Evolutionary conservation across 2,888 invertebrate species (phyloP).

Genomic region (Drosophila nigricruria): DNA sequence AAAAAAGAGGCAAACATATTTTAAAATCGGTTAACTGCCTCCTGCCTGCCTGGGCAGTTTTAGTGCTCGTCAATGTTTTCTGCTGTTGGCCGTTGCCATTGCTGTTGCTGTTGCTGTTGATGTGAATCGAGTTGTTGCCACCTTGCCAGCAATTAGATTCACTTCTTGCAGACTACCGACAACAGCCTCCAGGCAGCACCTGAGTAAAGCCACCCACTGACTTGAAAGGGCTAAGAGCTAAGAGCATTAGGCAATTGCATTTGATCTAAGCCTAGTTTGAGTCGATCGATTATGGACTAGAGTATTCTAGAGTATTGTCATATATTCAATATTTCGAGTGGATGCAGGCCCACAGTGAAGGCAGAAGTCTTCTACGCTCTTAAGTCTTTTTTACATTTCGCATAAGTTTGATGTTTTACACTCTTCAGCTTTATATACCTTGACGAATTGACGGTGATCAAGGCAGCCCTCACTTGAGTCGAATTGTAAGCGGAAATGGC

Average conservation of each 20-base stretch:
- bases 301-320: not conserved
- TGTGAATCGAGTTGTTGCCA: slow-evolving; percentile 25
- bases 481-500: slow-evolving; percentile 62
- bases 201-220: slow-evolving; percentile 8
- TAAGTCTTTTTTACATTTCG: slow-evolving; percentile 32
- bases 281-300: too few relatives aligned
- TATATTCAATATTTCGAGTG: not conserved
- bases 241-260: not conserved
- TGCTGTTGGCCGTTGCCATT: slow-evolving; percentile 11
- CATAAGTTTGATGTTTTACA: slow-evolving; percentile 30
- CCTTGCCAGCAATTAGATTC: slow-evolving; percentile 49
- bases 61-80: slow-evolving; percentile 48
- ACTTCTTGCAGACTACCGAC: slow-evolving; percentile 48
- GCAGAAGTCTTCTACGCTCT: slow-evolving; percentile 42
- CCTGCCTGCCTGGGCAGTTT: slow-evolving; percentile 45
- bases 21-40: slow-evolving; percentile 80
- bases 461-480: slow-evolving; percentile 46
- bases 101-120: slow-evolving; percentile 20
- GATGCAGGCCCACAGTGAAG: not conserved
- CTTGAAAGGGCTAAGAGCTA: not conserved
- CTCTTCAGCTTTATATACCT: slow-evolving; percentile 56
- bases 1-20: slow-evolving; percentile 68
- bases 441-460: slow-evolving; percentile 66
- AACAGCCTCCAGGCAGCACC: not conserved
- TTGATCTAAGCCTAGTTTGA: not conserved